phyloP scores from a whole-genome alignment of 92 coral and sea anemone genomes.

The Phenganax stokvisi region DNA sequence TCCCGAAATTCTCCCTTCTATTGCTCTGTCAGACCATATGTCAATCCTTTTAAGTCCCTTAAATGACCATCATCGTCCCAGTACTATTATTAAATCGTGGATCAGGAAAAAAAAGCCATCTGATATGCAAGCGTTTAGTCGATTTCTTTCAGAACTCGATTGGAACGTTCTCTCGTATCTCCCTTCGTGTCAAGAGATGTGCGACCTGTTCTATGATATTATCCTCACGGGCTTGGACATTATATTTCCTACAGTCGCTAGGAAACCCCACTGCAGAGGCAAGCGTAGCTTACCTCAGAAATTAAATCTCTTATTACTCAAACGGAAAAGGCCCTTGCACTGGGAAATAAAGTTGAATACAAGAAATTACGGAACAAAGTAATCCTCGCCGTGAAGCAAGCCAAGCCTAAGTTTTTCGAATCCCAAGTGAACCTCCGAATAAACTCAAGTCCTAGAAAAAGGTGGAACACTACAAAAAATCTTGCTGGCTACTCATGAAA shows the following conservation, averaged over 20 bases:
- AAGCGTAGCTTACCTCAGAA: neutral
- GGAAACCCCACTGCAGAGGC: neutral
- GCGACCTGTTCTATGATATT: conserved; percentile 1
- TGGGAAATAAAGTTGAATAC: neutral
- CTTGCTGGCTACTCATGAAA: neutral
- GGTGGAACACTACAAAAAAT: neutral
- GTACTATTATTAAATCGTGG: no score
- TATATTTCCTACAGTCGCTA: neutral
- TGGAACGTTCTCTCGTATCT: neutral
- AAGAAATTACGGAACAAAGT: neutral
- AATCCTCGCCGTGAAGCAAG: neutral
- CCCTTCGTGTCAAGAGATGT: neutral
- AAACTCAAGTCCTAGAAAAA: neutral
- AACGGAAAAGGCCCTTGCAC: neutral
- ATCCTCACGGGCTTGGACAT: neutral
- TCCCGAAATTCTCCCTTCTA: neutral
- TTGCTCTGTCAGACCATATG: no score
- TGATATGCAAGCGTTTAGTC: no score
- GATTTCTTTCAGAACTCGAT: no score
- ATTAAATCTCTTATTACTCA: no score
- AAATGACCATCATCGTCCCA: no score
- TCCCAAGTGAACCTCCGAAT: neutral
- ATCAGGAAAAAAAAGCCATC: neutral
- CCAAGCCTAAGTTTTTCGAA: neutral
- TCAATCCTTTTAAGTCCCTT: no score